Evolutionary conservation across 2,113 vertebrate genomes (phyloP).

Genomic region (Taurulus bubalis): DNA sequence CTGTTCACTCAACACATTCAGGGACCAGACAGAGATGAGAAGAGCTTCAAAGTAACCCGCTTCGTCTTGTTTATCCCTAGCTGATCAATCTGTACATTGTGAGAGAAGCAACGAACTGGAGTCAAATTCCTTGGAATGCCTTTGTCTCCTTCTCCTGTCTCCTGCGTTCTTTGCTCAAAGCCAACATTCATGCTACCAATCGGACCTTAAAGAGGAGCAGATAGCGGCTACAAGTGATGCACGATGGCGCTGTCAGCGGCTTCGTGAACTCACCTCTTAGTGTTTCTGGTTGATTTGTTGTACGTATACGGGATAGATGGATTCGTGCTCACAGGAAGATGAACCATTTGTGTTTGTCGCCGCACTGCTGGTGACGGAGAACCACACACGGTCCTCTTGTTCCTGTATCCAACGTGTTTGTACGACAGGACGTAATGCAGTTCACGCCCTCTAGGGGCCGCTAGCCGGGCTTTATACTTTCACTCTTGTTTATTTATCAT

Average conservation of each 20-base stretch:
- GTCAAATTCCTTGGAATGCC: background rate
- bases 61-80: background rate
- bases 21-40: background rate
- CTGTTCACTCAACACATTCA: background rate
- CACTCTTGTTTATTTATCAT: slow-evolving; percentile 60
- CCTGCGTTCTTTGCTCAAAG: no score
- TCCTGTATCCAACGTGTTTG: background rate
- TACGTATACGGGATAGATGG: no score
- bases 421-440: slow-evolving; percentile 4
- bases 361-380: no score
- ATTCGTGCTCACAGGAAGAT: no score
- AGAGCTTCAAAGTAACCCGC: background rate
- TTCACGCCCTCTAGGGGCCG: slow-evolving; percentile 32
- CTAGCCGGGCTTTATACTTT: slow-evolving; percentile 22
- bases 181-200: no score
- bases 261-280: background rate
- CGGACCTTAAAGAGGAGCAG: no score
- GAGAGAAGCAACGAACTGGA: background rate
- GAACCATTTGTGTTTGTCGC: no score
- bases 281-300: background rate
- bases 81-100: background rate
- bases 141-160: no score
- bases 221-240: no score
- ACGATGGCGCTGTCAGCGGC: no score
- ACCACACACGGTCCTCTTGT: background rate